phyloP scores from a whole-genome alignment of 1,140 invertebrate species.

The Sitophilus oryzae region DNA sequence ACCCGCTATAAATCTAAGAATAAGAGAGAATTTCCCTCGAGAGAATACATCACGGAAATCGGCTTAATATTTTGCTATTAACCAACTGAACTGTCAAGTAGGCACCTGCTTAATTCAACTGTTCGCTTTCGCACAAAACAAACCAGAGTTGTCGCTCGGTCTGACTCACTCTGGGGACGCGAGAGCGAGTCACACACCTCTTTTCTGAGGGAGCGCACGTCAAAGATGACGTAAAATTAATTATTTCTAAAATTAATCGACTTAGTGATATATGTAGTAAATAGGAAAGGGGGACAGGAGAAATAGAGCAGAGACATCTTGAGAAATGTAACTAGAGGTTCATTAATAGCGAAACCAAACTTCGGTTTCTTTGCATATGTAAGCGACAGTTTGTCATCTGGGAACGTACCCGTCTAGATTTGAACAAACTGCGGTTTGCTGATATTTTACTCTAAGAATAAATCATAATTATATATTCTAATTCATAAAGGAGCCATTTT shows the following conservation, averaged over 20 bases:
- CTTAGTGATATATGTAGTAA: slow-evolving; percentile 4
- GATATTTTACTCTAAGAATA: too few species aligned
- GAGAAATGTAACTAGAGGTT: slow-evolving; percentile 4
- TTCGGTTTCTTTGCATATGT: neutral
- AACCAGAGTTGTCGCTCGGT: neutral
- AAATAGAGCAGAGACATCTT: slow-evolving; percentile 8
- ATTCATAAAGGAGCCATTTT: too few species aligned
- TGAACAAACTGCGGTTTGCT: too few species aligned
- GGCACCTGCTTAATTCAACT: neutral
- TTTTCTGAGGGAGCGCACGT: neutral
- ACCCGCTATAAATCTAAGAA: neutral
- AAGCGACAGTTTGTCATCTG: too few species aligned
- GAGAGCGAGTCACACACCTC: neutral
- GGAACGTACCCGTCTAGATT: too few species aligned
- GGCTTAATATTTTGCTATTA: neutral
- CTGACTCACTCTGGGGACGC: neutral
- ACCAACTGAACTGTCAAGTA: neutral
- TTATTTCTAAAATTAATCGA: slow-evolving; percentile 23
- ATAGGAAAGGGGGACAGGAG: too few species aligned
- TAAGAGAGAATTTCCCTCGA: neutral
- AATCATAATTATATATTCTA: too few species aligned
- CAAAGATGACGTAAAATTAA: slow-evolving; percentile 19
- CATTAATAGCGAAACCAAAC: neutral
- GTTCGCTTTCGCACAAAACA: neutral
- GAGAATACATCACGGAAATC: neutral